Evolutionary conservation across 2,113 vertebrate genomes (phyloP), one percentile per base, ranked within the genome.

Genomic region (Halcyon senegalensis): DNA sequence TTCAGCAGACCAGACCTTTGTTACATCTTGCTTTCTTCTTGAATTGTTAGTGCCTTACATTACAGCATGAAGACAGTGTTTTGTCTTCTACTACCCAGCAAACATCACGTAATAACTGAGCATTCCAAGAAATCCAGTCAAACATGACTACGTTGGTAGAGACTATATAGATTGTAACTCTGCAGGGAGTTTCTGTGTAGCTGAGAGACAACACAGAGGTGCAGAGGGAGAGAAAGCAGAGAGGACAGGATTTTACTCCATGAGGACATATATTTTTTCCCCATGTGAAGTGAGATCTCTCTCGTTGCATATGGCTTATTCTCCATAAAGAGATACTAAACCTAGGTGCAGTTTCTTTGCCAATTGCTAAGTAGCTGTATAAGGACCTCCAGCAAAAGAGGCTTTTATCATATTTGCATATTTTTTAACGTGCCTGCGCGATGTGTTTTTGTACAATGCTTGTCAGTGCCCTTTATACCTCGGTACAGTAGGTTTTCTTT

Each of bases 81-180:
- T 97, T 91, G 92, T 95, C 95, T 97, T 96, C 93, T 90, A 9
- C 76, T 93, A 58, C 92, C 93, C 94, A 95, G 59, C 53, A 88
- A 96, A 88, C 75, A 37, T 93, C 89, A 88, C 7, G 1, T 87
- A 95, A 93, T 94, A 97, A 96, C 78, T 89, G 70, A 92, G 85
- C 79, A 81, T 77, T 95, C 80, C 78, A 81, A 92, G 95, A 97
- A 97, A 87, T 56, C 91, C 93, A 93, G 30, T 94, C 85, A 84
- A 78, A 91, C 15, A 5, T 46, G 78, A 70, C 73, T 93, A 48
- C 51, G 81, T 76, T 37, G n/a, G 48, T 53, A 39, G 58, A 63
- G 76, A 76, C 60, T 35, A 51, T 51, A 46, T 6, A 60, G 39
- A 14, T 55, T 72, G 10, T 27, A 74, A 50, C 16, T 58, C 50